Conservation (phyloP, 2,797 vertebrate species). For the Sebastiscus albofasciatus region DNA sequence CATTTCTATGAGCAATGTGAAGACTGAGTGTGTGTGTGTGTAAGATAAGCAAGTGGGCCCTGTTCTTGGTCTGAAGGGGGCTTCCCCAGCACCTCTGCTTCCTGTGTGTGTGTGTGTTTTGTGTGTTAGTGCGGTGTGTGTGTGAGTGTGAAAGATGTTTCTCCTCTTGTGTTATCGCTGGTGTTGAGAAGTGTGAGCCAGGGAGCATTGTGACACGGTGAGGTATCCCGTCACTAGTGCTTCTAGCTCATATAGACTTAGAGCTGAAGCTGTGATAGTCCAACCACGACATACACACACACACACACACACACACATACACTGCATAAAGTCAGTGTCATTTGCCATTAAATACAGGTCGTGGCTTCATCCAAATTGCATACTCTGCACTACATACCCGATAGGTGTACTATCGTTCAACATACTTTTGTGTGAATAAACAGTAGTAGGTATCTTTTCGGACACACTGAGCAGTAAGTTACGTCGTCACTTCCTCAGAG, state of each 20-base stretch:
- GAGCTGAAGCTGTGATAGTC: neutral
- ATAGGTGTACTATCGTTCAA: too few relatives aligned
- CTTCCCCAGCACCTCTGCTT: conserved; percentile 61
- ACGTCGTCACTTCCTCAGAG: too few relatives aligned
- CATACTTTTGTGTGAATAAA: too few relatives aligned
- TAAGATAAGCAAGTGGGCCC: conserved; percentile 55
- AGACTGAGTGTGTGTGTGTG: neutral
- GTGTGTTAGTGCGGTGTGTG: neutral
- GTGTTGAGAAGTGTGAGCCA: conserved; percentile 72
- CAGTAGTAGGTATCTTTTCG: too few relatives aligned
- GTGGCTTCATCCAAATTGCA: too few relatives aligned
- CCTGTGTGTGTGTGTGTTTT: conserved; percentile 35
- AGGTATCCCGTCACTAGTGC: conserved; percentile 38
- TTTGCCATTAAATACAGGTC: neutral
- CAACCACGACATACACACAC: neutral
- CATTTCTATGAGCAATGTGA: conserved; percentile 26
- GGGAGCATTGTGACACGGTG: conserved; percentile 37
- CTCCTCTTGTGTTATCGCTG: conserved; percentile 66
- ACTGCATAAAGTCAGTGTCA: neutral
- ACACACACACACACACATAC: neutral
- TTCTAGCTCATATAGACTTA: neutral
- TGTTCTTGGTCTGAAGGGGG: conserved; percentile 41
- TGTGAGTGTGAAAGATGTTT: conserved; percentile 32
- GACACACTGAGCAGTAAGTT: too few relatives aligned
- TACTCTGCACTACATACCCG: too few relatives aligned